Evolutionary conservation across 2,888 invertebrate genomes (phyloP), one percentile per base, ranked within the genome.

Genomic region (Lottia scabra): DNA sequence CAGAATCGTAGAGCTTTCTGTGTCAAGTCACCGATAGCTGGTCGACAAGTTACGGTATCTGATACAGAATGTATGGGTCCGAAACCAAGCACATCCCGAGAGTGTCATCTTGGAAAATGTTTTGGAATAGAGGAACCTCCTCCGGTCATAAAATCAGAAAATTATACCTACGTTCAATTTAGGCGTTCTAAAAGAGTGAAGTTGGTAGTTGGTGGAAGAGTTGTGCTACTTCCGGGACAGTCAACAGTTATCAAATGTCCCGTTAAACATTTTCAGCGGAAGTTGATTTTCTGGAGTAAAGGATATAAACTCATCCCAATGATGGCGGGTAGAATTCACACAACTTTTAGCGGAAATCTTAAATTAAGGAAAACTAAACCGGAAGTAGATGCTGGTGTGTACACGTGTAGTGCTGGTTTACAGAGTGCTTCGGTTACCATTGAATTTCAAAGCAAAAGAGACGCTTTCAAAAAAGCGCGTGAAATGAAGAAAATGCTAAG

Each of bases 1-100:
- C 96, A 96, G 90, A 94, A 93, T 16, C 92, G 97, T n/a, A 93
- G 93, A 30, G 94, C 96, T 67, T 94, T 94, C 85, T 97, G 97
- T 70, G 88, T 92, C 63, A 95, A 84, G 66, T 70, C 75, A 16
- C 72, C 81, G 5, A 72, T 78, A 38, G 63, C 48, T 15, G 83
- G 81, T 6, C 70, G 75, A 13, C 67, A 78, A 27, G 78, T 84
- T 8, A 82, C 80, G 12, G 84, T 84, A 4, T 79, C 82, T 0
- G 71, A 78, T 38, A 67, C 70, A 10, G 80, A 82, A 15, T 86
- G 86, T 63, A 71, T 81, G 38, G 81, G 80, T 0, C 76, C 80
- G 1, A 73, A 77, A 26, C 85, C 84, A 1, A 63, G 75, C 19
- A 68, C 77, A 0, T 73, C 78, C 1, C 74, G 85, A 27, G 69